A percentile compares a stretch with the other conserved stretches of the same genome.
These are phyloP conservation scores for Caracal caracal DNA, from an alignment of 2,113 vertebrate species.

Conservation along the genomic window DNA sequence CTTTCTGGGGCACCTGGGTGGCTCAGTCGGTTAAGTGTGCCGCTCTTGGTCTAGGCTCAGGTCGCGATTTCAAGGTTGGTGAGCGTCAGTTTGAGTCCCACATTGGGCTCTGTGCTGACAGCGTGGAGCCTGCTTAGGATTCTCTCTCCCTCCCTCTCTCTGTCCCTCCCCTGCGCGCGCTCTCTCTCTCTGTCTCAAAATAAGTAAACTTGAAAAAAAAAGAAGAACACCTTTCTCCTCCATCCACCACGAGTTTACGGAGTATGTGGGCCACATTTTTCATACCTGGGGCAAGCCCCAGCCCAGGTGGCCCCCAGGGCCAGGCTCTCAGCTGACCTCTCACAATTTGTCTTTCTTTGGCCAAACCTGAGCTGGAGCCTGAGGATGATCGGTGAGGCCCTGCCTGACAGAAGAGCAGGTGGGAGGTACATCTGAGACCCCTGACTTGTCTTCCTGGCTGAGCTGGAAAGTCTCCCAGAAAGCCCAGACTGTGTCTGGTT, in stretches of 20 bases:
- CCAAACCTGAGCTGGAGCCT: neutral
- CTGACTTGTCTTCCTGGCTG: neutral
- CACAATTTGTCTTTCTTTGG: neutral
- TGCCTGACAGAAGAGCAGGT: neutral
- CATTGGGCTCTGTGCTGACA: no score
- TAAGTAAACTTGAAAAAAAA: no score
- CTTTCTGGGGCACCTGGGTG: no score
- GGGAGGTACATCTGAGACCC: neutral
- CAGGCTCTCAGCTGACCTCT: accelerated
- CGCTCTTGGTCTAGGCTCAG: no score
- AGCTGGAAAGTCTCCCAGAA: neutral
- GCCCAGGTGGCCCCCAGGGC: neutral
- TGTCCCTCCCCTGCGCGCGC: no score
- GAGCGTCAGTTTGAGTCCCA: no score
- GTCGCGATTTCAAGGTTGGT: no score
- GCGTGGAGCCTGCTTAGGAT: no score
- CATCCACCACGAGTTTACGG: accelerated
- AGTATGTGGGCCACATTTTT: neutral
- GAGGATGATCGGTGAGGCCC: neutral
- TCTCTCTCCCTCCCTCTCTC: no score
- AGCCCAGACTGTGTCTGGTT: neutral
- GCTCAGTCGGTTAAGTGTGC: no score
- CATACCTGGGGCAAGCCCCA: neutral
- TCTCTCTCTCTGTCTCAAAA: no score
- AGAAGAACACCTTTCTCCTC: neutral